Base-by-base conservation (phyloP, 2,797 vertebrate species). In the Neosilurus mollespiculum region DNA sequence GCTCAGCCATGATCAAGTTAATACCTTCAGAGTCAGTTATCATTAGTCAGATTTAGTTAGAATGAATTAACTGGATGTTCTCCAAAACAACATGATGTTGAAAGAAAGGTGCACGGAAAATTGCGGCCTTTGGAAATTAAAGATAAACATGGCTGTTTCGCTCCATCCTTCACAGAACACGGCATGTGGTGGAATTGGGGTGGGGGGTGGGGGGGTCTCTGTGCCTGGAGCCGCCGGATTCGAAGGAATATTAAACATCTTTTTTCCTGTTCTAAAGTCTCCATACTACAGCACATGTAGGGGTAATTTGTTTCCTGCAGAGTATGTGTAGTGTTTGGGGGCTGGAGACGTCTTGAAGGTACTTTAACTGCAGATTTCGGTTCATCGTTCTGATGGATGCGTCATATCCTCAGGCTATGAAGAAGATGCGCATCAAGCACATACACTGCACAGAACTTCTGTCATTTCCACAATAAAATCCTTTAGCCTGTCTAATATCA, bases 31-130 rank as follows among this genome's bases (percentile, higher is more conserved):
- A 85, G 87, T 85, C 84, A 49, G 84, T 85, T 80, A 84, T 79
- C 88, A 89, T 91, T 89, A 86, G 87, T 90, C 87, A 88, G 87
- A 82, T 87, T 86, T 72, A 59, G 51, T 78, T 81, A 24, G 86
- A 81, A 88, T 86, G 43, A 88, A 88, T 88, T 73, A 86, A 81
- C 86, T 87, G 88, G 87, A 88, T 37, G 64, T 8, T n/a, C 58
- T 88, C 86, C 84, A 88, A 86, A 82, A 71, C 22, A 58, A 37
- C 49, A 37, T 64, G 54, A 15, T 1, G 20, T 49, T 78, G 72
- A 71, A 82, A 82, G 69, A 56, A 83, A 85, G 37, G 34, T 82
- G 54, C 9, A n/a, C 79, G 66, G 59, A 62, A 64, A 26, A 81
- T 56, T 75, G 65, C 37, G 20, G 66, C 49, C 72, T 62, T 0